Evolutionary conservation across 2,797 vertebrate species (phyloP).

Genomic region (Hozukius guyotensis): DNA sequence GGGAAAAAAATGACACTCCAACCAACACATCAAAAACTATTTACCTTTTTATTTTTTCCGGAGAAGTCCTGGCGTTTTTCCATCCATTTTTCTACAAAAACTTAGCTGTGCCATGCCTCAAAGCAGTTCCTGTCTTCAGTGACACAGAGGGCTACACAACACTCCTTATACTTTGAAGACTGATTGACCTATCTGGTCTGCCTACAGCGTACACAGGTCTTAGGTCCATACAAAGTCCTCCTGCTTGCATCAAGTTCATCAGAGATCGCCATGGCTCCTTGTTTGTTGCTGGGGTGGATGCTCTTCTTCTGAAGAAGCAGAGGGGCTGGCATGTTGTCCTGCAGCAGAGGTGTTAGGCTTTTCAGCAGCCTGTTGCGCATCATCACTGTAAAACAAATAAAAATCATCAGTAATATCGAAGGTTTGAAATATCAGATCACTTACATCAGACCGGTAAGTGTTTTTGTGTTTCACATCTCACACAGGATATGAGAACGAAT

Average conservation of each 20-base stretch:
- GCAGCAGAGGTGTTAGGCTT: not conserved
- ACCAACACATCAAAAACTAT: not conserved
- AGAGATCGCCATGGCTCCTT: not conserved
- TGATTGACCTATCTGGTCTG: not conserved
- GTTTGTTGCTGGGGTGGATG: not conserved
- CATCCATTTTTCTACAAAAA: not conserved
- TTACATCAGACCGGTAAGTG: not conserved
- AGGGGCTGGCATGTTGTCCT: not conserved
- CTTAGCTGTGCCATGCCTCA: not conserved
- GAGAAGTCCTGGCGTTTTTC: not conserved
- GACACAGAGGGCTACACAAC: too few relatives aligned
- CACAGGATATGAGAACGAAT: not conserved
- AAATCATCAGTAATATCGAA: not conserved
- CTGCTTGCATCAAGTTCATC: not conserved
- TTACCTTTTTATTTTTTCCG: too few relatives aligned
- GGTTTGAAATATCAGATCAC: not conserved
- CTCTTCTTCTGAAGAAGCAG: not conserved
- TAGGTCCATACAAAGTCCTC: not conserved
- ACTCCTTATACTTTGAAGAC: not conserved
- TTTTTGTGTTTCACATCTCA: not conserved
- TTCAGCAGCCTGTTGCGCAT: not conserved
- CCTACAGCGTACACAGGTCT: not conserved
- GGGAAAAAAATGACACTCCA: not conserved
- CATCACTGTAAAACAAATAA: not conserved
- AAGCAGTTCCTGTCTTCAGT: not conserved